phyloP scores from a whole-genome alignment of 2,113 vertebrate species.

The Pangasianodon gigas region DNA sequence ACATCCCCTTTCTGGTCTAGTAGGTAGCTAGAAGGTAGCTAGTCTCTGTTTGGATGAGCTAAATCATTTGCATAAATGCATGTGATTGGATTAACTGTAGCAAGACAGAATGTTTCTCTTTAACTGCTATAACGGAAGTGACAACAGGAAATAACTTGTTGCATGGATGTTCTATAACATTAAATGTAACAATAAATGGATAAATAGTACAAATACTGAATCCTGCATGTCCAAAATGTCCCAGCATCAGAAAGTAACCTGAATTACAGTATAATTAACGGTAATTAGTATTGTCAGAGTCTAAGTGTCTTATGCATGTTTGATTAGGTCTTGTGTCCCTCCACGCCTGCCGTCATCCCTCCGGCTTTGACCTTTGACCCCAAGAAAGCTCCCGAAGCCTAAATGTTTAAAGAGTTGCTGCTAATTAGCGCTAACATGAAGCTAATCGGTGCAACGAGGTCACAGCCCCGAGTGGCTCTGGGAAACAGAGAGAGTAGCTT shows the following conservation, averaged over 20 bases:
- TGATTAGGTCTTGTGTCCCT: not conserved
- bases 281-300: not conserved
- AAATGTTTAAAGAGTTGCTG: conserved; percentile 35
- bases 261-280: not conserved
- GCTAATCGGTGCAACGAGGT: conserved; percentile 7
- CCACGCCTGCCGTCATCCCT: not conserved
- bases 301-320: not conserved
- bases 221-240: not conserved
- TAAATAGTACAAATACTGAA: not conserved
- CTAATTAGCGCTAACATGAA: conserved; percentile 37
- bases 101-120: not conserved
- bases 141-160: not conserved
- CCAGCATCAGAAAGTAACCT: not conserved
- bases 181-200: not conserved
- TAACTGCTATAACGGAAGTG: not conserved
- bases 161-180: not conserved
- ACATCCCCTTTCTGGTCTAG: not conserved
- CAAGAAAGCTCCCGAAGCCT: not conserved
- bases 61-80: not conserved
- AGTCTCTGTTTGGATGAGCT: not conserved
- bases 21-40: not conserved
- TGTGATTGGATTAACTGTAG: not conserved
- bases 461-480: conserved; percentile 18
- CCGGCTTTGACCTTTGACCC: not conserved
- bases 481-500: not conserved